Percentiles rank a stretch among this genome's conserved stretches.
These are phyloP conservation scores for Amphibalanus amphitrite DNA, from an alignment of 1,140 invertebrate genomes.

Conservation along the genomic window DNA sequence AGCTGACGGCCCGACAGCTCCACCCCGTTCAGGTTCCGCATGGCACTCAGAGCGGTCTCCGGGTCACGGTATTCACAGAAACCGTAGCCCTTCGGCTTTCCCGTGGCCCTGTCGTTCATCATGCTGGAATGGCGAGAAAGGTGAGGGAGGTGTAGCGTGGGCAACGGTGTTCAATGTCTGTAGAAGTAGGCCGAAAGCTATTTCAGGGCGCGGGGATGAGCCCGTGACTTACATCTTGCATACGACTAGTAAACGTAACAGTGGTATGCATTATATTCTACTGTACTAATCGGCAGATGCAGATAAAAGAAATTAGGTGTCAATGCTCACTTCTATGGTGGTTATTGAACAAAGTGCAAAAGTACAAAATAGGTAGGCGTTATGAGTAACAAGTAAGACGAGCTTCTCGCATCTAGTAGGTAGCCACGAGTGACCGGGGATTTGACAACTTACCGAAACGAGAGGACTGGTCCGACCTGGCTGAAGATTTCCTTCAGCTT, in stretches of 20 bases:
- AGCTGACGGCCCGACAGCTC: conserved; percentile 92
- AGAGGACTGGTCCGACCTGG: conserved; percentile 91
- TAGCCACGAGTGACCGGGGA: too few relatives aligned
- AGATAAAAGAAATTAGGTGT: too few relatives aligned
- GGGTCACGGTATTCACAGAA: conserved; percentile 99
- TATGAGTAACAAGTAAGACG: too few relatives aligned
- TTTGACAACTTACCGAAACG: conserved; percentile 77
- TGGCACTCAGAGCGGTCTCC: conserved; percentile 92
- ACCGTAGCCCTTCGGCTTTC: conserved; percentile 99
- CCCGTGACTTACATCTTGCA: background rate
- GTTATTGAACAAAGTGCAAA: too few relatives aligned
- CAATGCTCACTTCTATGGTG: too few relatives aligned
- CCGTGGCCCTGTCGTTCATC: conserved; percentile 96
- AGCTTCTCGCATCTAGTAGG: too few relatives aligned
- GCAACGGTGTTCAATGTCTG: too few relatives aligned
- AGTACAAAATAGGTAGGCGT: too few relatives aligned
- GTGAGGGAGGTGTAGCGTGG: background rate
- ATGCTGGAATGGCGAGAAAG: conserved; percentile 38
- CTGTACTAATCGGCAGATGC: too few relatives aligned
- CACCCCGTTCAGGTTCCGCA: conserved; percentile 94
- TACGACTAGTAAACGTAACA: background rate
- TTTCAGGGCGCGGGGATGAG: too few relatives aligned
- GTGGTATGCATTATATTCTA: background rate
- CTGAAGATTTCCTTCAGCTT: conserved; percentile 96
- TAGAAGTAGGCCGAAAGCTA: too few relatives aligned